phyloP scores from a whole-genome alignment of 2,797 vertebrate genomes.

The Octomys mimax region DNA sequence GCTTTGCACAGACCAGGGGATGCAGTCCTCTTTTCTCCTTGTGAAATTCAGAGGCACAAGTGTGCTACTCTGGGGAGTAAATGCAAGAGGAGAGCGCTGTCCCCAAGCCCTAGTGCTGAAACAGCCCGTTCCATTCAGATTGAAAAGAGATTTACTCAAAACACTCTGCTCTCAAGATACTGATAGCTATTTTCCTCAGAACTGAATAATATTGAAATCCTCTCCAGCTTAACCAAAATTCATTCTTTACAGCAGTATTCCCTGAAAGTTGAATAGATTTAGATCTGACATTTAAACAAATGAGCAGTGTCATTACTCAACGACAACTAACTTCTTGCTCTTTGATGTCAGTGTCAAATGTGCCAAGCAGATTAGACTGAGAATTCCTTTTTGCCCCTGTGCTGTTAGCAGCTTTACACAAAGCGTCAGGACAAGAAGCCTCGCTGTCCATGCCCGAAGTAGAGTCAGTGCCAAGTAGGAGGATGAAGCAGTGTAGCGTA shows the following conservation, averaged over 20 bases:
- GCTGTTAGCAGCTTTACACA: constrained; percentile 54
- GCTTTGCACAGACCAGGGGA: not conserved
- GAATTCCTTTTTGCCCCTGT: constrained; percentile 56
- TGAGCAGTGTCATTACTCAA: constrained; percentile 69
- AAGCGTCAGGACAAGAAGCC: constrained; percentile 34
- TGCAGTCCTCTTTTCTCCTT: not conserved
- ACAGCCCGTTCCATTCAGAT: constrained; percentile 15
- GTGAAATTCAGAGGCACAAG: not conserved
- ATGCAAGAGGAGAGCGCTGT: constrained; percentile 62
- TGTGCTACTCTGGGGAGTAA: not conserved
- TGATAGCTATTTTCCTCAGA: constrained; percentile 57
- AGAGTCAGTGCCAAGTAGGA: constrained; percentile 11
- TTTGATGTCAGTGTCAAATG: constrained; percentile 72
- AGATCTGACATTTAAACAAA: constrained; percentile 81
- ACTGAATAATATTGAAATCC: constrained; percentile 6
- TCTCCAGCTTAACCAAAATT: constrained; percentile 43
- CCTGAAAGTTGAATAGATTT: constrained; percentile 68
- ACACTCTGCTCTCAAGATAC: not conserved
- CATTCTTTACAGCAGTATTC: constrained; percentile 61
- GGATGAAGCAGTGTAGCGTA: constrained; percentile 7
- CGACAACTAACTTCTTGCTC: constrained; percentile 69
- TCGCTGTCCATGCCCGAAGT: constrained; percentile 59
- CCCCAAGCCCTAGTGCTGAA: constrained; percentile 81
- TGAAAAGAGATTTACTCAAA: constrained; percentile 48
- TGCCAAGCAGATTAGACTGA: constrained; percentile 68